Conservation (phyloP, 37 sponge, comb jelly and placozoan species). For the Axinella damicornis region DNA sequence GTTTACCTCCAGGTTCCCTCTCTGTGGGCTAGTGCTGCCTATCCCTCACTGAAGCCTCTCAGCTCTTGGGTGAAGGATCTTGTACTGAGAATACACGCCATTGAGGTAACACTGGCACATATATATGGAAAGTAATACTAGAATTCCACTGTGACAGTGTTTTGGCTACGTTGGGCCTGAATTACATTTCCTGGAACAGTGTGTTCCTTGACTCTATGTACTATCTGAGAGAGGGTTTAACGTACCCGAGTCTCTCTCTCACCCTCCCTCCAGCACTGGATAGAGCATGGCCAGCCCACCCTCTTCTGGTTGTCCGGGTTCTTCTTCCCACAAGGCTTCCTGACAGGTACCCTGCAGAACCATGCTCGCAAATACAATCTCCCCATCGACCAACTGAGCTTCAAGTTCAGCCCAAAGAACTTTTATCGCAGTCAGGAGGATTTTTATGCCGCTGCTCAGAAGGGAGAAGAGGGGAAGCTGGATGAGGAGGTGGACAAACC, state of each 20-base stretch:
- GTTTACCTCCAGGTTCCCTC: constrained; percentile 74
- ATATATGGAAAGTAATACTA: no score
- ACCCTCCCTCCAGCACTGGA: constrained; percentile 78
- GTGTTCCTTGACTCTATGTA: not conserved
- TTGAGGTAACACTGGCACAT: no score
- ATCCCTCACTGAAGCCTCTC: constrained; percentile 97
- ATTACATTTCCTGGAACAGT: not conserved
- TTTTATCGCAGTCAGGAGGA: constrained; percentile 87
- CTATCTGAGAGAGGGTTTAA: not conserved
- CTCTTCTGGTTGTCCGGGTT: constrained; percentile 99
- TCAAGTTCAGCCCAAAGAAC: constrained; percentile 74
- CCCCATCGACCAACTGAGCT: constrained; percentile 96
- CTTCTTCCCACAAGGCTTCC: constrained; percentile 99
- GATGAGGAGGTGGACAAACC: constrained; percentile 59
- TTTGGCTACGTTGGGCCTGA: not conserved
- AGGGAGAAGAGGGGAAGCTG: constrained; percentile 42
- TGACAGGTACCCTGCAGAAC: constrained; percentile 98
- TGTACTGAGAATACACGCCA: constrained; percentile 91
- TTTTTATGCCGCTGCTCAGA: constrained; percentile 76
- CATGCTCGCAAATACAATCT: constrained; percentile 97
- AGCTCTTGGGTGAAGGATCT: constrained; percentile 98
- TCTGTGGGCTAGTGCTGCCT: constrained; percentile 96
- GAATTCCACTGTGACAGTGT: no score
- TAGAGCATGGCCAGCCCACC: constrained; percentile 85
- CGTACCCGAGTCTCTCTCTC: not conserved